Conservation (phyloP, 2,113 vertebrate genomes). For the Hiodon tergisus region DNA sequence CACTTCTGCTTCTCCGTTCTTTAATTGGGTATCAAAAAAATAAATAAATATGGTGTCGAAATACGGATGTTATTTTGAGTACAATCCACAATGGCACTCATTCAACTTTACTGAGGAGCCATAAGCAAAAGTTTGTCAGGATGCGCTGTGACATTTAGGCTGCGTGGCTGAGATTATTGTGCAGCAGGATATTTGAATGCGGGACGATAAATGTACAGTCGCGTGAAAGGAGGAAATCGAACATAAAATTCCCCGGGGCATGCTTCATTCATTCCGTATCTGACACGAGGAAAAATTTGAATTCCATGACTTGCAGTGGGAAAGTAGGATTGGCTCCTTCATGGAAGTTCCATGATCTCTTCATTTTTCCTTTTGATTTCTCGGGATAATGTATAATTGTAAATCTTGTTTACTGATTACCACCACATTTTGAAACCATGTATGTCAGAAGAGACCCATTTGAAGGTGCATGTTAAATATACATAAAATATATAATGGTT, state of each 20-base stretch:
- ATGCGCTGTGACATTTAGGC: background rate
- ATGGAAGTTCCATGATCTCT: constrained; percentile 4
- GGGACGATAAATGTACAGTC: background rate
- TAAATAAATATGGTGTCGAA: no score
- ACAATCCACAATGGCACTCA: no score
- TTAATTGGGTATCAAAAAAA: no score
- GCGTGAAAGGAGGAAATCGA: constrained; percentile 10
- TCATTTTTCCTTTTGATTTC: background rate
- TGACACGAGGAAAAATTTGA: background rate
- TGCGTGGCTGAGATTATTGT: background rate
- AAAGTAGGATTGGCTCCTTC: background rate
- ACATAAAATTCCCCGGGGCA: background rate
- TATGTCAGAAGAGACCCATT: no score
- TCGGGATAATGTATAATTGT: background rate
- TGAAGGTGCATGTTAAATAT: no score
- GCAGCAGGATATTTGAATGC: background rate
- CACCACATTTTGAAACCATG: background rate
- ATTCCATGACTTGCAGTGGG: constrained; percentile 12
- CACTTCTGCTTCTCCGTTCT: no score
- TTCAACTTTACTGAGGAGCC: no score
- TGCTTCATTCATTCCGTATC: background rate
- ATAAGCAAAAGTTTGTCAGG: no score
- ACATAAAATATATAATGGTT: no score
- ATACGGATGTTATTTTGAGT: no score
- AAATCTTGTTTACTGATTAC: no score